Base-by-base conservation (phyloP, 2,797 vertebrate genomes). In the Rhyacichthys aspro region DNA sequence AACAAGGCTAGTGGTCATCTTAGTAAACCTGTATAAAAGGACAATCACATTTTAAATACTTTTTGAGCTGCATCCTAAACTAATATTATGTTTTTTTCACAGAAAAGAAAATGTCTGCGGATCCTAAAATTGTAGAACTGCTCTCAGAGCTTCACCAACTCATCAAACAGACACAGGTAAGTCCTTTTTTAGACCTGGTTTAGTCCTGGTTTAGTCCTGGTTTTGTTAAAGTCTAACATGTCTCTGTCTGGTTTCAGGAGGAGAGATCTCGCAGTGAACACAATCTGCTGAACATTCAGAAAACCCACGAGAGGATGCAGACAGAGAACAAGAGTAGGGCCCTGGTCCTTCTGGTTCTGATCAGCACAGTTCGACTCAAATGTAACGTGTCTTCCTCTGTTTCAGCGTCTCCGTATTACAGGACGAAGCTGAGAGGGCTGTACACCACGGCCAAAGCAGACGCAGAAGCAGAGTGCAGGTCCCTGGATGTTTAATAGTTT, bases 221-320 rank as follows among this genome's bases (percentile, higher is more conserved):
- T 28, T 47, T 47, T 19, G 5, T 47, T 28, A 23, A 23, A n/a
- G n/a, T n/a, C n/a, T n/a, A n/a, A n/a, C n/a, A n/a, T n/a, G n/a
- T n/a, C n/a, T n/a, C n/a, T n/a, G 12, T 50, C 7, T 28, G 23
- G 38, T 36, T 76, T 0, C 74, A 97, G 95, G 95, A 97, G 84
- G 95, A 97, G 65, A 86, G 95, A 3, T 95, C 94, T 0, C 89
- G 95, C 65, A 97, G 95, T 9, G 95, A 97, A 80, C 95, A 97
- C 88, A 96, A 97, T 28, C 88, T 97, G 61, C 93, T 97, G 74
- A 97, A 97, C 81, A 96, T 97, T 50, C 95, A 96, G 92, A 97
- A 97, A 67, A 97, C 95, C 0, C 95, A 97, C 0, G 95, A 97
- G 88, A 88, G 95, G 67, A 97, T 97, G 95, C 95, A 97, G 87